Conservation (phyloP, 1,140 invertebrate species). For the Caenorhabditis brenneri region DNA sequence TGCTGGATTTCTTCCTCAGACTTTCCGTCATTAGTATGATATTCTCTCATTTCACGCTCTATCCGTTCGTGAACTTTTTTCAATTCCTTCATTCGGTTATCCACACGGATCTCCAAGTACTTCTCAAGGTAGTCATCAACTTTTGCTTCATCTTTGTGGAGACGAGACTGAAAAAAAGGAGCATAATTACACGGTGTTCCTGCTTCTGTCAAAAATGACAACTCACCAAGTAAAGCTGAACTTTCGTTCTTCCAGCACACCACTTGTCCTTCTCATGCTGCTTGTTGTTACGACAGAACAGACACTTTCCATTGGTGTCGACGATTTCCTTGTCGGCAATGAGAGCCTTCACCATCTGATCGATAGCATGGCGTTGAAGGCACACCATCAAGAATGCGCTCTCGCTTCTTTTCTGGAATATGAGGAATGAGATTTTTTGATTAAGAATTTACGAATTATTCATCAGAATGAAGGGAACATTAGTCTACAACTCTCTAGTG, state of each 20-base stretch:
- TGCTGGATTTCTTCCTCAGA: neutral
- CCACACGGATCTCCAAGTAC: neutral
- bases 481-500: no score
- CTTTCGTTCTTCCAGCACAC: neutral
- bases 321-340: neutral
- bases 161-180: no score
- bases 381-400: neutral
- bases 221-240: neutral
- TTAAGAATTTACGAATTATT: neutral
- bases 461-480: neutral
- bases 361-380: neutral
- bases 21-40: neutral
- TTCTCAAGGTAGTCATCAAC: neutral
- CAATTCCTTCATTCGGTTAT: neutral
- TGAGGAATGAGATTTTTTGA: neutral
- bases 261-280: neutral
- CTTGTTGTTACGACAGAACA: neutral
- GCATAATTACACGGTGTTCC: neutral
- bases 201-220: neutral
- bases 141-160: neutral
- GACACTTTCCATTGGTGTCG: neutral
- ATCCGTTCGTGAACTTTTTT: neutral
- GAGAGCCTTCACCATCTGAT: neutral
- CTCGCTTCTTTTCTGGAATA: neutral
- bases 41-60: neutral